Conservation (phyloP, 2,797 vertebrate species). For the Craterocephalus amniculus region DNA sequence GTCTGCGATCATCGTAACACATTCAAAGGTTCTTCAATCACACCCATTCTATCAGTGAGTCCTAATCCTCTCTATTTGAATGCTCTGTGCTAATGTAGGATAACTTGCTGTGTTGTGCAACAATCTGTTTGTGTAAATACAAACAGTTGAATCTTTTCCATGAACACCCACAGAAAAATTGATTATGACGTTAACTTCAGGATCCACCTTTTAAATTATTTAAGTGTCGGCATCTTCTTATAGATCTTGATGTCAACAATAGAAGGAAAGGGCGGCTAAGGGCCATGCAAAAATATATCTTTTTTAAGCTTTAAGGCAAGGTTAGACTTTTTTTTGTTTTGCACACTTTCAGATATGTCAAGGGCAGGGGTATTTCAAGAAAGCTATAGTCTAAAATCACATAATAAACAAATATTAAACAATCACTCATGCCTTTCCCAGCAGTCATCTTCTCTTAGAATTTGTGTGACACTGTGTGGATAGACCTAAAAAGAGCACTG, state of each 20-base stretch:
- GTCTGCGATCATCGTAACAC: slow-evolving; percentile 46
- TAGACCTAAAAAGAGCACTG: background rate
- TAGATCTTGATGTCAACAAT: slow-evolving; percentile 23
- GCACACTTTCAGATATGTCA: background rate
- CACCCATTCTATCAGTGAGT: slow-evolving; percentile 49
- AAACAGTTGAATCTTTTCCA: slow-evolving; percentile 22
- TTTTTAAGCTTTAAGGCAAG: background rate
- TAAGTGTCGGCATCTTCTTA: slow-evolving; percentile 9
- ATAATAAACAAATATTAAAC: background rate
- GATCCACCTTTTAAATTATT: slow-evolving; percentile 32
- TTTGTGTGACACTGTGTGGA: background rate
- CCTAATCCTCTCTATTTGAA: slow-evolving; percentile 49
- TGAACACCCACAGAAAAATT: slow-evolving; percentile 27
- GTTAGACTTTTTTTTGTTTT: background rate
- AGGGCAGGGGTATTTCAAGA: background rate
- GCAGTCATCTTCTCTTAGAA: background rate
- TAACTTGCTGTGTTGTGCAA: slow-evolving; percentile 60
- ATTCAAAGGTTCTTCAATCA: slow-evolving; percentile 53
- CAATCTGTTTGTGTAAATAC: slow-evolving; percentile 48
- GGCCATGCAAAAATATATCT: background rate
- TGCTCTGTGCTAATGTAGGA: slow-evolving; percentile 59
- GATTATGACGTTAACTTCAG: slow-evolving; percentile 36
- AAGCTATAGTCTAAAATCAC: background rate
- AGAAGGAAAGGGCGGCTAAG: background rate
- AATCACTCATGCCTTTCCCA: background rate